phyloP scores from a whole-genome alignment of 2,113 vertebrate species.

The Sinocyclocheilus anophthalmus region DNA sequence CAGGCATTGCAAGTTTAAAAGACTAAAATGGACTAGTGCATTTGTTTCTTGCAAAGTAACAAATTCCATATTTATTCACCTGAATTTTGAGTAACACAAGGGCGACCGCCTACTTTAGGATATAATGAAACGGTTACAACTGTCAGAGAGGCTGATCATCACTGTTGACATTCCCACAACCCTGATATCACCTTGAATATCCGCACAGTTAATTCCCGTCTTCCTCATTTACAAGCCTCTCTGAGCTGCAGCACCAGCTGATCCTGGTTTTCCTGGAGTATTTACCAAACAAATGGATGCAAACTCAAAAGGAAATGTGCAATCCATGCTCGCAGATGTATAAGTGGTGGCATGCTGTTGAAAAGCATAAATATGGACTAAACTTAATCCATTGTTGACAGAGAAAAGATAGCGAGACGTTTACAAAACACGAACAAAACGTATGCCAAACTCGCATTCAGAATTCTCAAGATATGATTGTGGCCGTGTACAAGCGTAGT shows the following conservation, averaged over 20 bases:
- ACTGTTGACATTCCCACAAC: constrained; percentile 23
- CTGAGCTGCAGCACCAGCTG: not conserved
- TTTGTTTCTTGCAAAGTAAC: not conserved
- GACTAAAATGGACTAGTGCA: not conserved
- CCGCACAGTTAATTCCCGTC: not conserved
- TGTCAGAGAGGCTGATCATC: not conserved
- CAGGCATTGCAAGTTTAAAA: not conserved
- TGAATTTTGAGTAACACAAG: constrained; percentile 23
- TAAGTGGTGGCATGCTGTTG: constrained; percentile 4
- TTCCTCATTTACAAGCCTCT: not conserved
- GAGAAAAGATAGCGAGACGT: constrained; percentile 68
- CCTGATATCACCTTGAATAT: constrained; percentile 26
- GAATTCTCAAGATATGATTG: not conserved
- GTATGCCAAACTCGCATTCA: constrained; percentile 17
- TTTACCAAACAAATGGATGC: constrained; percentile 34
- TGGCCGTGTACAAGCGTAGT: not conserved
- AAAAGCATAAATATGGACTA: not conserved
- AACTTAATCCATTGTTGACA: constrained; percentile 41
- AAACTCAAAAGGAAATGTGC: constrained; percentile 23
- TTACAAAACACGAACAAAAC: constrained; percentile 69
- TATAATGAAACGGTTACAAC: constrained; percentile 28
- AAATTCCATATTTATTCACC: not conserved
- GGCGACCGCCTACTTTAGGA: not conserved
- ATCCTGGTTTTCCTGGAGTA: constrained; percentile 6
- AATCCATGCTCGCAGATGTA: not conserved